Conservation (phyloP, 2,797 vertebrate genomes). For the Molossus molossus region DNA sequence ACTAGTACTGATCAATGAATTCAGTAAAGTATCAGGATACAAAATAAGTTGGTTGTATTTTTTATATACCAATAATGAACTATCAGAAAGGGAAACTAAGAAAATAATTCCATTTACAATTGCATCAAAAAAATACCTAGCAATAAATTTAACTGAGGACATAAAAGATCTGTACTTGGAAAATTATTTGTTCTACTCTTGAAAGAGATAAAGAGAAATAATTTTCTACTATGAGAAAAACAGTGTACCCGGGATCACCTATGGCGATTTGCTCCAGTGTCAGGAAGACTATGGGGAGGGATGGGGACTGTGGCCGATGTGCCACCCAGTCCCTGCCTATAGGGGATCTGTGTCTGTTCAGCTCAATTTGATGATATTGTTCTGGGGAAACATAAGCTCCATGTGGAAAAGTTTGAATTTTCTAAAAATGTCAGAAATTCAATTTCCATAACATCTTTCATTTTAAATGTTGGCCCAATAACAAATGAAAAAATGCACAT, state of each 20-base stretch:
- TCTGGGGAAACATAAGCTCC: not conserved
- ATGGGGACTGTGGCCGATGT: not conserved
- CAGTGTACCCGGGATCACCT: accelerated
- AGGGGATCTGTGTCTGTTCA: not conserved
- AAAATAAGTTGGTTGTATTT: not conserved
- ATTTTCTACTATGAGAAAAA: not conserved
- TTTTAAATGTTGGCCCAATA: not conserved
- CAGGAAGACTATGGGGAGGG: not conserved
- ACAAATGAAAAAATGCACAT: not conserved
- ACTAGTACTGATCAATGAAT: not conserved
- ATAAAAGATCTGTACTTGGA: not conserved
- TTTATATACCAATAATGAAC: not conserved
- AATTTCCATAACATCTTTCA: conserved; percentile 23
- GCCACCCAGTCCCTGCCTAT: not conserved
- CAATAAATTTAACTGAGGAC: not conserved
- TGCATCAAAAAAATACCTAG: not conserved
- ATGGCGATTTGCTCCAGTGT: not conserved
- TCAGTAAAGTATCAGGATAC: not conserved
- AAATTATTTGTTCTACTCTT: not conserved
- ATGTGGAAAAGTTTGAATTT: not conserved
- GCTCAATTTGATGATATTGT: not conserved
- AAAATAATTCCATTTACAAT: not conserved
- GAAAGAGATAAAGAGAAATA: conserved; percentile 7
- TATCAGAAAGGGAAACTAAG: not conserved
- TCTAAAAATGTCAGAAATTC: conserved; percentile 1